Conservation (phyloP, 1,140 invertebrate genomes). For the Zaprionus taronus region DNA sequence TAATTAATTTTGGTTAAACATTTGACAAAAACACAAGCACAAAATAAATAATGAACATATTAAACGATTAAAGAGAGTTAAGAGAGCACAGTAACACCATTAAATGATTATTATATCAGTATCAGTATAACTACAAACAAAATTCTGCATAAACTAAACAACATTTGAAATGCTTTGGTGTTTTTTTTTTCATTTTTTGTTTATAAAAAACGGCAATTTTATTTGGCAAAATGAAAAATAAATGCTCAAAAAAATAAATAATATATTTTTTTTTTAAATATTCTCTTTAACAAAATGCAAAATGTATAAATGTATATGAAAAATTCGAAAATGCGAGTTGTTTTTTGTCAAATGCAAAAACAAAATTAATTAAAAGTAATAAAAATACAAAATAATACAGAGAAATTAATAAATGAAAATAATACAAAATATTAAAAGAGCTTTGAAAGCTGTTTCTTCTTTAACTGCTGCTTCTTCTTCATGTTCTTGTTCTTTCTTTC, state of each 20-base stretch:
- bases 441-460: background rate
- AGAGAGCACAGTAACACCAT: slow-evolving; percentile 67
- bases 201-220: slow-evolving; percentile 54
- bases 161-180: slow-evolving; percentile 65
- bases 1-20: slow-evolving; percentile 77
- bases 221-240: slow-evolving; percentile 69
- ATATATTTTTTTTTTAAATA: slow-evolving; percentile 60
- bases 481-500: background rate
- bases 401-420: slow-evolving; percentile 32
- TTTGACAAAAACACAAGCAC: slow-evolving; percentile 77
- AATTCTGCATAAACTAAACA: slow-evolving; percentile 57
- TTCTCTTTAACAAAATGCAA: slow-evolving; percentile 57
- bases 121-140: slow-evolving; percentile 26
- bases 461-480: background rate
- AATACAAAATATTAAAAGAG: background rate
- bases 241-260: slow-evolving; percentile 63
- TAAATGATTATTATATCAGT: slow-evolving; percentile 23
- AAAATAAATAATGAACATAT: slow-evolving; percentile 45
- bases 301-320: slow-evolving; percentile 25
- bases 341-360: slow-evolving; percentile 81
- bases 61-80: slow-evolving; percentile 39
- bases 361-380: slow-evolving; percentile 62
- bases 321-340: slow-evolving; percentile 64
- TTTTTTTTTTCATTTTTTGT: slow-evolving; percentile 57
- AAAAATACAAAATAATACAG: slow-evolving; percentile 41